Evolutionary conservation across 1,140 invertebrate species (phyloP).

Genomic region (Cylas formicarius): DNA sequence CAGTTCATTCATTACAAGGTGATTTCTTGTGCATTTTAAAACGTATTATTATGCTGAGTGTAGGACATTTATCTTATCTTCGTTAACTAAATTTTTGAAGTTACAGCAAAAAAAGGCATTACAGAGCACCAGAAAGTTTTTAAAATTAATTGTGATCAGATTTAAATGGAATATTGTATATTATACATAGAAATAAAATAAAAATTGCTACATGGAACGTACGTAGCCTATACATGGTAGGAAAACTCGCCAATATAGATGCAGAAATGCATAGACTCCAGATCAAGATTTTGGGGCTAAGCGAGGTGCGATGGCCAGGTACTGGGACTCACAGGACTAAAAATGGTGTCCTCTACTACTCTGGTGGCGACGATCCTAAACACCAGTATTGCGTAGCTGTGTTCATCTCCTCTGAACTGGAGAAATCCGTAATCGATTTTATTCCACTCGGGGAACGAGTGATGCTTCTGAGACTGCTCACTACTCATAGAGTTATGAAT

Average conservation of each 20-base stretch:
- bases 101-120: too few species aligned
- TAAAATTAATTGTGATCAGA: too few species aligned
- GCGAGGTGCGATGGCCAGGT: conserved; percentile 10
- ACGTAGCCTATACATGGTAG: conserved; percentile 7
- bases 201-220: conserved; percentile 14
- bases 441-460: conserved; percentile 15
- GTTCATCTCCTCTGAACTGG: conserved; percentile 8
- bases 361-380: conserved; percentile 11
- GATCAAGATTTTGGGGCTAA: conserved; percentile 16
- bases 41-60: too few species aligned
- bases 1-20: too few species aligned
- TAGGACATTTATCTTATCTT: too few species aligned
- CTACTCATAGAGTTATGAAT: conserved; percentile 25
- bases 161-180: too few species aligned
- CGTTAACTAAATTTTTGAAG: too few species aligned
- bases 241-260: conserved; percentile 16
- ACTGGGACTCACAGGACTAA: conserved; percentile 5
- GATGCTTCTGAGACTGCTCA: conserved; percentile 24
- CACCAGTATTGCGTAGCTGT: conserved; percentile 20
- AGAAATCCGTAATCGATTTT: conserved; percentile 11
- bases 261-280: conserved; percentile 17
- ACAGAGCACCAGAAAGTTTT: too few species aligned
- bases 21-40: too few species aligned
- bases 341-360: conserved; percentile 12
- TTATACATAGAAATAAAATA: conserved; percentile 6